Evolutionary conservation across 2,113 vertebrate genomes (phyloP).

Genomic region (Madoqua kirkii): DNA sequence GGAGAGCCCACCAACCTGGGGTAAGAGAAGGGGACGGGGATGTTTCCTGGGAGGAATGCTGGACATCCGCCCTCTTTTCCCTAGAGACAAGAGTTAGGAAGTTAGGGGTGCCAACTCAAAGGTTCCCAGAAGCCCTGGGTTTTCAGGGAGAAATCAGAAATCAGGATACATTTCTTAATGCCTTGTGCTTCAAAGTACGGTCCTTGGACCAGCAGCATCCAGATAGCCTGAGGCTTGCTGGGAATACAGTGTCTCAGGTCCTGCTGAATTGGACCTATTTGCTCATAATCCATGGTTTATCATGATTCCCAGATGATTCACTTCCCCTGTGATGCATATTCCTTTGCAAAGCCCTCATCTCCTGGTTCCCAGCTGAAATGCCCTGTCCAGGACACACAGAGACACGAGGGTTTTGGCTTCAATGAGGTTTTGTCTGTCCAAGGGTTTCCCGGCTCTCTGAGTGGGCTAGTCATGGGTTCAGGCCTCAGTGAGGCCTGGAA

Average conservation of each 20-base stretch:
- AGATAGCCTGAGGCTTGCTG: background rate
- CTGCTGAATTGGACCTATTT: background rate
- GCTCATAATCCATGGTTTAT: background rate
- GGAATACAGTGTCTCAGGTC: background rate
- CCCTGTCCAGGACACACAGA: background rate
- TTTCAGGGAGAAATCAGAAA: background rate
- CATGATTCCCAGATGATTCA: background rate
- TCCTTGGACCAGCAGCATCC: background rate
- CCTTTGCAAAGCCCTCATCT: background rate
- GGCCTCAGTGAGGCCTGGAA: background rate
- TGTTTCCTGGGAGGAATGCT: background rate
- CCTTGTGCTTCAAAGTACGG: background rate
- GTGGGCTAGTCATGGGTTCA: background rate
- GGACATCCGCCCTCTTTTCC: background rate
- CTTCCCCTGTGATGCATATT: background rate
- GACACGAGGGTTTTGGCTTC: background rate
- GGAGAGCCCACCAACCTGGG: rapidly evolving
- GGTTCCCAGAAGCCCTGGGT: background rate
- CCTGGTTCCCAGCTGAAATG: background rate
- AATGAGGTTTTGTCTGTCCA: background rate
- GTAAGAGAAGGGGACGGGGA: background rate
- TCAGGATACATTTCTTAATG: background rate
- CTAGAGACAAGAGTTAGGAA: background rate
- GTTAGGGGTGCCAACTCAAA: background rate
- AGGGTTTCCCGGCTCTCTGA: background rate